These are phyloP conservation scores for Drosophila obscura DNA, from an alignment of 1,140 invertebrate genomes.

Conservation along the genomic window DNA sequence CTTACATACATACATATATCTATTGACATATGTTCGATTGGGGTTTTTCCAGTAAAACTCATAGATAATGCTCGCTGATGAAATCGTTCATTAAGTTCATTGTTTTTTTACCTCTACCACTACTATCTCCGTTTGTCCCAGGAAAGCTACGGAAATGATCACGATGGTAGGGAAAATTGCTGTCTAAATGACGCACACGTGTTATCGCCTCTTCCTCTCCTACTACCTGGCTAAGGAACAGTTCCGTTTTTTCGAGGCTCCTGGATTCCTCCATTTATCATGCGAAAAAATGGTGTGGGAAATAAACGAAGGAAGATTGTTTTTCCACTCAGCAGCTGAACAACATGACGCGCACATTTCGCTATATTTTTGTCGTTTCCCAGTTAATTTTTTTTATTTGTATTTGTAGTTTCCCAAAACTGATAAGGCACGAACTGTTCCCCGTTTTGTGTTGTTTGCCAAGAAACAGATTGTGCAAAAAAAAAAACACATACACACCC, in stretches of 20 bases:
- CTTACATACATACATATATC: too few relatives aligned
- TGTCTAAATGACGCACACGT: conserved; percentile 17
- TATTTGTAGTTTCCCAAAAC: conserved; percentile 31
- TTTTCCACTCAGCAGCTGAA: not conserved
- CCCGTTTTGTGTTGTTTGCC: conserved; percentile 9
- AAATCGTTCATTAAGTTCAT: too few relatives aligned
- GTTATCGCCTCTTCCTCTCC: conserved; percentile 19
- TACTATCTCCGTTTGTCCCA: too few relatives aligned
- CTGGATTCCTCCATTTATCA: conserved; percentile 10
- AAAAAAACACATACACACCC: conserved; percentile 5
- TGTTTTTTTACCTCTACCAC: too few relatives aligned
- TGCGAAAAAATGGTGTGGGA: conserved; percentile 19
- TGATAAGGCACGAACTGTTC: conserved; percentile 4
- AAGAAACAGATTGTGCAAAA: conserved; percentile 31
- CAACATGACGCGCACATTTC: conserved; percentile 40
- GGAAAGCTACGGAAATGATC: too few relatives aligned
- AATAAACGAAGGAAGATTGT: conserved; percentile 14
- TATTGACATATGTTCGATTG: not conserved
- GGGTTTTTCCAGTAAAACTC: not conserved
- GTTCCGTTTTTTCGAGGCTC: not conserved
- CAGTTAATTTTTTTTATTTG: conserved; percentile 27
- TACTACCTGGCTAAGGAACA: not conserved
- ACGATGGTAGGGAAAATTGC: too few relatives aligned
- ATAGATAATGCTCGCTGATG: too few relatives aligned
- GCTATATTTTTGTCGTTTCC: conserved; percentile 32